These are phyloP conservation scores for Drosophila littoralis DNA, from an alignment of 1,140 invertebrate genomes.

Conservation along the genomic window DNA sequence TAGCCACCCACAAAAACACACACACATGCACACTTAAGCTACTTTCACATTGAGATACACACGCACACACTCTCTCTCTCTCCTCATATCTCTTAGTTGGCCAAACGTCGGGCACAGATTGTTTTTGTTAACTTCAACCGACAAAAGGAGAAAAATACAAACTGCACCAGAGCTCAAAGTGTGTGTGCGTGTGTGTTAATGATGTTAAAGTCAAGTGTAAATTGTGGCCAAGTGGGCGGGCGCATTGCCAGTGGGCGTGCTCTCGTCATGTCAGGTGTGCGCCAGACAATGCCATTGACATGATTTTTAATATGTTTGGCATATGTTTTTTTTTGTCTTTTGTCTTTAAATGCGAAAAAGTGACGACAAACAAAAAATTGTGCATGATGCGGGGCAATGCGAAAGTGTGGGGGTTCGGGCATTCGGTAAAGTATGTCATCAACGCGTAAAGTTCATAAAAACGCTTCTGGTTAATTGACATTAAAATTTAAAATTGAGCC, in stretches of 20 bases:
- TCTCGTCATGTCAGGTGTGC: background rate
- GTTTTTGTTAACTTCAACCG: conserved; percentile 40
- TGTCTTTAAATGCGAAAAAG: conserved; percentile 31
- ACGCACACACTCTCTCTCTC: background rate
- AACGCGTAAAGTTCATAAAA: conserved; percentile 33
- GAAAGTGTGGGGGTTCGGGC: background rate
- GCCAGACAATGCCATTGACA: conserved; percentile 46
- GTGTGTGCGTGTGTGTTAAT: conserved; percentile 33
- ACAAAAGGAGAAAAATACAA: conserved; percentile 13
- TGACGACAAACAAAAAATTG: conserved; percentile 6
- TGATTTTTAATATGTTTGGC: conserved; percentile 56
- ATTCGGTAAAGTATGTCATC: conserved; percentile 31
- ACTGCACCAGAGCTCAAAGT: conserved; percentile 20
- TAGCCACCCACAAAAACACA: background rate
- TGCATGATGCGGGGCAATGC: background rate
- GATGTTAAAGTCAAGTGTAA: conserved; percentile 56
- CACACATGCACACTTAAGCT: background rate
- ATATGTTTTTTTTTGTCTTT: conserved; percentile 48
- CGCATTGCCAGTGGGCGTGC: background rate
- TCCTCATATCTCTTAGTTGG: conserved; percentile 10
- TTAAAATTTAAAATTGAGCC: conserved; percentile 45
- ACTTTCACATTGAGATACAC: background rate
- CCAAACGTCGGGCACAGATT: conserved; percentile 26
- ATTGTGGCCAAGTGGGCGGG: conserved; percentile 42
- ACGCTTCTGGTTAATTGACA: conserved; percentile 32